A percentile compares a stretch with the other conserved stretches of the same genome.
These are phyloP conservation scores for Ischnus inquisitorius DNA, from an alignment of 2,888 invertebrate species.

Conservation along the genomic window DNA sequence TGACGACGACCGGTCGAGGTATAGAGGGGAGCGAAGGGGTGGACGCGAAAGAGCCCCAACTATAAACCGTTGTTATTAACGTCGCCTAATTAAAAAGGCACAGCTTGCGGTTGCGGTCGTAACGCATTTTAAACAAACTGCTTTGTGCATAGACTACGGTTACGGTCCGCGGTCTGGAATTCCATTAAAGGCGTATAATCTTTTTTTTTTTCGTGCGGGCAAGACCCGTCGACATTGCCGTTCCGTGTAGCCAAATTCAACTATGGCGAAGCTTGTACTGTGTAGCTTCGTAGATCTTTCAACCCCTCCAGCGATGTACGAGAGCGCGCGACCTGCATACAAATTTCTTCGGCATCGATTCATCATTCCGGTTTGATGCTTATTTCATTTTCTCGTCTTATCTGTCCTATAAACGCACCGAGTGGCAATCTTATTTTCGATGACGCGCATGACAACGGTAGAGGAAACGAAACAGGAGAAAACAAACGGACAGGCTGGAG, in stretches of 20 bases:
- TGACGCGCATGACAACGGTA: background rate
- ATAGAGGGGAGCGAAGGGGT: constrained; percentile 11
- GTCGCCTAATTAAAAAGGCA: constrained; percentile 72
- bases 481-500: background rate
- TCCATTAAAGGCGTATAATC: constrained; percentile 65
- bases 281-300: constrained; percentile 9
- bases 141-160: constrained; percentile 63
- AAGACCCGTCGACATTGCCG: constrained; percentile 27
- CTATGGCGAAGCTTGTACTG: background rate
- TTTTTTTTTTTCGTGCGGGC: constrained; percentile 27
- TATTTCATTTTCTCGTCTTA: background rate
- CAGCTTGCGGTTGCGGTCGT: constrained; percentile 70
- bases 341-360: constrained; percentile 53
- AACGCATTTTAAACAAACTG: constrained; percentile 68
- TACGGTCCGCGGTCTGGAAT: constrained; percentile 67
- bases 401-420: background rate
- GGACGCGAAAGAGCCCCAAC: constrained; percentile 11
- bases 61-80: constrained; percentile 67
- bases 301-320: background rate
- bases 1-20: constrained; percentile 22
- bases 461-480: background rate
- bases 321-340: constrained; percentile 38
- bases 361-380: constrained; percentile 30
- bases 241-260: background rate
- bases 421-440: constrained; percentile 5